phyloP scores from a whole-genome alignment of 2,797 vertebrate genomes.

The Pangasius sanitwongsei region DNA sequence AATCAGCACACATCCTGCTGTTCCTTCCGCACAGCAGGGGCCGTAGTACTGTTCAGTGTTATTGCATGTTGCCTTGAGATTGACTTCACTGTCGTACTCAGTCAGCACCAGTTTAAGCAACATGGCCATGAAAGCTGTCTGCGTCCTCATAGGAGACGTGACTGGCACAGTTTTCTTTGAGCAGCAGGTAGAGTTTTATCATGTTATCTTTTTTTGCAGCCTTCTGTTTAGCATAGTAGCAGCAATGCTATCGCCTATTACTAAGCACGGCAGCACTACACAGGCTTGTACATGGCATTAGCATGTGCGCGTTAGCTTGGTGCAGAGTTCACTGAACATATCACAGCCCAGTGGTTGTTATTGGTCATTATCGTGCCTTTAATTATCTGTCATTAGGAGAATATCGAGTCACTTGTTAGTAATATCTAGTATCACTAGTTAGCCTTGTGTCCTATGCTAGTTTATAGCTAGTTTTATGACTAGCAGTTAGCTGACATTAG shows the following conservation, averaged over 20 bases:
- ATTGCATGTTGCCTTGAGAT: background rate
- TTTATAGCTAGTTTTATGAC: background rate
- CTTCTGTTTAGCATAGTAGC: background rate
- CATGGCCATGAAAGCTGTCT: slow-evolving; percentile 76
- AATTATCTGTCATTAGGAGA: background rate
- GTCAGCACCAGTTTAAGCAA: background rate
- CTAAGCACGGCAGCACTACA: background rate
- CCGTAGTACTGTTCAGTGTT: background rate
- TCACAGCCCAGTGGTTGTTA: background rate
- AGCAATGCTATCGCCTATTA: background rate
- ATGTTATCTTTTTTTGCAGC: accelerated
- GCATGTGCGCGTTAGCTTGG: background rate
- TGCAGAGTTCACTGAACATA: background rate
- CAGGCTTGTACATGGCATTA: background rate
- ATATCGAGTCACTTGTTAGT: background rate
- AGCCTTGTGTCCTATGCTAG: background rate
- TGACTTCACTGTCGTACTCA: accelerated
- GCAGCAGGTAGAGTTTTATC: slow-evolving; percentile 70
- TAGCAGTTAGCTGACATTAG: background rate
- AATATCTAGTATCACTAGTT: background rate
- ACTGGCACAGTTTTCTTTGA: slow-evolving; percentile 72
- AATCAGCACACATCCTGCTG: slow-evolving; percentile 15
- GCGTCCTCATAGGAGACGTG: slow-evolving; percentile 75
- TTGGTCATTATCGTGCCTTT: background rate
- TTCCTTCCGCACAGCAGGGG: background rate